These are phyloP conservation scores for Helicolenus hilgendorfi DNA, from an alignment of 2,797 vertebrate species.

Conservation along the genomic window DNA sequence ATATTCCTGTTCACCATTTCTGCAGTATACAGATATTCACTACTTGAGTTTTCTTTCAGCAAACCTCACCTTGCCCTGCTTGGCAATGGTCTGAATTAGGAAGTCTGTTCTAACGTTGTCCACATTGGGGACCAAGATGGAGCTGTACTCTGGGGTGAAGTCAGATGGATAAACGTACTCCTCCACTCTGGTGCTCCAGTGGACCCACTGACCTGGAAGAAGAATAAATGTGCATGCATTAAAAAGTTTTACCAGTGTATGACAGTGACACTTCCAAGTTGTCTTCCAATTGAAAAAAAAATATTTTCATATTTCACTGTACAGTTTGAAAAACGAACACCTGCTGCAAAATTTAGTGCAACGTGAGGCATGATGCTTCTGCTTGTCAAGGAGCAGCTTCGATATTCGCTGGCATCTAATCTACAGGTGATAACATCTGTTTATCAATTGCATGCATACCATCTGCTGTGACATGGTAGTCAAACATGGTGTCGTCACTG, in stretches of 20 bases:
- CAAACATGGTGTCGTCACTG: slow-evolving; percentile 93
- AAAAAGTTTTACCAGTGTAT: background rate
- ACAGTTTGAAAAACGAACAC: background rate
- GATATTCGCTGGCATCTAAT: background rate
- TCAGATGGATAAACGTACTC: slow-evolving; percentile 94
- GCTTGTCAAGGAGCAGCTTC: background rate
- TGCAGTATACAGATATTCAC: background rate
- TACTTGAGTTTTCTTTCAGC: background rate
- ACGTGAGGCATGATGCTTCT: background rate
- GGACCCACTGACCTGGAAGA: slow-evolving; percentile 93
- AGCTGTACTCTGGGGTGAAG: slow-evolving; percentile 91
- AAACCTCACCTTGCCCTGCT: slow-evolving; percentile 95
- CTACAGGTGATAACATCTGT: slow-evolving; percentile 19
- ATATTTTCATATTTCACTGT: background rate
- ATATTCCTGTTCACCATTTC: background rate
- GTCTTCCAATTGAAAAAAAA: background rate
- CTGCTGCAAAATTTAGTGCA: background rate
- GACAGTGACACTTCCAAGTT: background rate
- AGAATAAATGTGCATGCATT: slow-evolving; percentile 37
- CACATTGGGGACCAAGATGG: slow-evolving; percentile 97
- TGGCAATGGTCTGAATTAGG: slow-evolving; percentile 95
- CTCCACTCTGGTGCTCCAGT: slow-evolving; percentile 92
- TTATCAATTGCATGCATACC: slow-evolving; percentile 85
- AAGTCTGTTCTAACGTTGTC: slow-evolving; percentile 97
- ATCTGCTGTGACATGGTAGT: slow-evolving; percentile 93